Base-by-base conservation (phyloP, 1,140 invertebrate genomes). In the Formica exsecta region DNA sequence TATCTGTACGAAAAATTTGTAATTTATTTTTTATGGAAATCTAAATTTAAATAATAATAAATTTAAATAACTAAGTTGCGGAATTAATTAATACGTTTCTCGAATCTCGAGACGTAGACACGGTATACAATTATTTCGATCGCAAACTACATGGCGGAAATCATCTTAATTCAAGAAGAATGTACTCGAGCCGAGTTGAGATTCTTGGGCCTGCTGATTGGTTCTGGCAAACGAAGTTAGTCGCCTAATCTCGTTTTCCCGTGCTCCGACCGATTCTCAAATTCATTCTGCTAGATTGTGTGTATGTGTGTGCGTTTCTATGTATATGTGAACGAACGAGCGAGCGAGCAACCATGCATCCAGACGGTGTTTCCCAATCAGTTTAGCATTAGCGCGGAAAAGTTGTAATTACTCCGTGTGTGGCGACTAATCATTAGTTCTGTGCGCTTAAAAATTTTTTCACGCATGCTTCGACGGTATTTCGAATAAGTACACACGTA, bases 161-260 rank as follows among this genome's bases (percentile, higher is more conserved):
- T 83, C 79, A 74, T 84, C 81, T 89, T 87, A 87, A 87, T 87
- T 84, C 88, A 36, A 51, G 61, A 81, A 89, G 88, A 90, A 90
- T 87, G 80, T 59, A 80, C 88, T 90, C 85, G 71, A 66, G 68
- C 48, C n/a, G 86, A 92, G 79, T 93, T 92, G 90, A 87, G 89
- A 93, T 92, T 92, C 92, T 93, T 92, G 90, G 88, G 90, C 89
- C 91, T 88, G 89, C 90, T 92, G 94, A 94, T 94, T 94, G 92
- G 93, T 89, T 86, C 79, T 85, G 74, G 89, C 91, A 91, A 94
- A 94, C 93, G 92, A 93, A 94, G 93, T 94, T 94, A 92, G 88
- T 76, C 90, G 86, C 87, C 92, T 94, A 94, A 94, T 94, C 93
- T 94, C 85, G 91, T 94, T 94, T 93, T 88, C 88, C 75, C 22